Conservation (phyloP, 2,113 vertebrate species). For the Varanus salvator region DNA sequence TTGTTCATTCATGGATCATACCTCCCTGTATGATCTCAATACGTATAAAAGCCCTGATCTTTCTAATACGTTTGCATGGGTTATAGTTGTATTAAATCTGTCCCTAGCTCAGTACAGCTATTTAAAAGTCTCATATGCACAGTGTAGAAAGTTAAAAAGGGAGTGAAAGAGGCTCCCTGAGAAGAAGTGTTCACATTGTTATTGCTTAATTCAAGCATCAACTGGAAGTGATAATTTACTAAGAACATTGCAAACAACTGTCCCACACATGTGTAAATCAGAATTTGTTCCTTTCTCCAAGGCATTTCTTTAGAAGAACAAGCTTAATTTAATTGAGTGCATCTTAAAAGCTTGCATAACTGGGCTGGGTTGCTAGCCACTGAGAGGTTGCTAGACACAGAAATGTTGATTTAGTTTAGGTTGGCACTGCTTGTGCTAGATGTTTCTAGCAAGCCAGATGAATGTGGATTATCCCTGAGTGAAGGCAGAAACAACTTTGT, state of each 20-base stretch:
- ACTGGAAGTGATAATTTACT: not conserved
- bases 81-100: not conserved
- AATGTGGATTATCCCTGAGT: not conserved
- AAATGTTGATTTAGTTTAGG: not conserved
- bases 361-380: not conserved
- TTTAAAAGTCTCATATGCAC: not conserved
- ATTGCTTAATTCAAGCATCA: not conserved
- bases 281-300: constrained; percentile 26
- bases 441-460: constrained; percentile 37
- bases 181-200: not conserved
- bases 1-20: not conserved
- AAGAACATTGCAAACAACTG: not conserved
- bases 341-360: constrained; percentile 14
- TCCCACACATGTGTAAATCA: not conserved
- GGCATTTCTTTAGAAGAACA: not conserved
- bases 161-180: not conserved
- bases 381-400: constrained; percentile 3
- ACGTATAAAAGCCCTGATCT: too few relatives aligned
- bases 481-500: not conserved
- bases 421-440: not conserved
- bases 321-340: constrained; percentile 21
- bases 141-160: not conserved
- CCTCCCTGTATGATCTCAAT: not conserved
- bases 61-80: not conserved
- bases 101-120: not conserved